Base-by-base conservation (phyloP, 2,113 vertebrate species). In the Catharus minimus region DNA sequence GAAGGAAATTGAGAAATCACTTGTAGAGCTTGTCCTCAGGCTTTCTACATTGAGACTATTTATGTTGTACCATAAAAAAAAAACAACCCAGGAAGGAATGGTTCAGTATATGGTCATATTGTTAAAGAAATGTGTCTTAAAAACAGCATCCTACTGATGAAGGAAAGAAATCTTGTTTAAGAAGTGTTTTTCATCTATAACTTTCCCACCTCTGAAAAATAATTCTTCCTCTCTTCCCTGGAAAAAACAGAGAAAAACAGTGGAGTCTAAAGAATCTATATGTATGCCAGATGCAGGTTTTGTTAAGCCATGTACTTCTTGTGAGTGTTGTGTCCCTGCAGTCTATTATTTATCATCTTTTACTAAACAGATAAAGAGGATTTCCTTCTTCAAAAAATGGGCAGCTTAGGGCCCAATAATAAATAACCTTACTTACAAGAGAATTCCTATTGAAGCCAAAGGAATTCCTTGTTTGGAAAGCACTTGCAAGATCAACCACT, bases 361-460 rank as follows among this genome's bases (percentile, higher is more conserved):
- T 83, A 86, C 76, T 90, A 73, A 91, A 67, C 47, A 86, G 88
- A 86, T 81, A 77, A 88, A 91, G 47, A 80, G 79, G 58, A 80
- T 86, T 88, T 92, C 65, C 90, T 90, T 62, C 68, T 91, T 93
- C 20, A 89, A 79, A 81, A 90, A 84, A 83, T 76, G 68, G 36
- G 9, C 65, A 71, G 39, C 5, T 61, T 72, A 90, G 53, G 50
- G 69, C 23, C 57, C 21, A 68, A 27, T 64, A 41, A 47, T 69
- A 43, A 65, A 81, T 76, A 65, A 5, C 2, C 9, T 64, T 71
- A 21, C 38, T 84, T 77, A 20, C 9, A 67, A 38, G 44, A 81
- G 10, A 30, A 46, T 17, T 92, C 10, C 3, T 9, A 18, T 17
- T 71, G 72, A 89, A 92, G 26, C 28, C 30, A 92, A 47, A 44